Evolutionary conservation across 64 coral and sea anemone species (phyloP), one percentile per base, ranked within the genome.

Genomic region (Montipora capricornis): DNA sequence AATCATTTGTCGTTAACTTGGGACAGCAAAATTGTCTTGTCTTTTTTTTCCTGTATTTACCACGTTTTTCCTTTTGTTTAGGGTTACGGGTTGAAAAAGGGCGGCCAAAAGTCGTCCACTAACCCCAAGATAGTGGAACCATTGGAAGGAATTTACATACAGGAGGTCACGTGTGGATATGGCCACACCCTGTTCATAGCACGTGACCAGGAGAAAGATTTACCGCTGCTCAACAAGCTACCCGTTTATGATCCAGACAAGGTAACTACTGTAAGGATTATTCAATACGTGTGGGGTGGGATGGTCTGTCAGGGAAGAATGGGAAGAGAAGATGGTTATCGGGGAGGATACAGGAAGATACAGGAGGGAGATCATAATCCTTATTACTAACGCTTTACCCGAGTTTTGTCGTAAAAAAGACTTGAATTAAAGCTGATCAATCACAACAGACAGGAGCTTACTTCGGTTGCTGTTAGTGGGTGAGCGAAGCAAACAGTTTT

Each of bases 31-130:
- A 58, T 13, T 48, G 3, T 16, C 20, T 68, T 44, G 69, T 73
- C 66, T 2, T 81, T 52, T 8, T 7, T 4, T 20, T 81, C 55
- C 46, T 46, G 4, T 9, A 52, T 19, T 20, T 20, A 37, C 50
- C 5, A 8, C 0, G 13, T 81, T 49, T 4, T 15, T 16, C 11
- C 9, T 64, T 64, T 16, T 47, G 75, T 77, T 20, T 66, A 98
- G 96, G 96, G 96, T 5, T 95, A 98, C 68, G 96, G 96, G 13
- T 86, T 98, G 62, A 98, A 89, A 84, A 98, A 95, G 78, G 95
- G 95, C 8, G 92, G 92, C 4, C 87, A 86, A 17, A 97, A 97
- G 52, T 98, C 96, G 1, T 98, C 96, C 17, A 92, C 93, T 5
- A 84, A 73, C 5, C 93, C 96, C 2, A 94, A 98, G 79, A 98